Base-by-base conservation (phyloP, 2,113 vertebrate species). In the Callorhinus ursinus region DNA sequence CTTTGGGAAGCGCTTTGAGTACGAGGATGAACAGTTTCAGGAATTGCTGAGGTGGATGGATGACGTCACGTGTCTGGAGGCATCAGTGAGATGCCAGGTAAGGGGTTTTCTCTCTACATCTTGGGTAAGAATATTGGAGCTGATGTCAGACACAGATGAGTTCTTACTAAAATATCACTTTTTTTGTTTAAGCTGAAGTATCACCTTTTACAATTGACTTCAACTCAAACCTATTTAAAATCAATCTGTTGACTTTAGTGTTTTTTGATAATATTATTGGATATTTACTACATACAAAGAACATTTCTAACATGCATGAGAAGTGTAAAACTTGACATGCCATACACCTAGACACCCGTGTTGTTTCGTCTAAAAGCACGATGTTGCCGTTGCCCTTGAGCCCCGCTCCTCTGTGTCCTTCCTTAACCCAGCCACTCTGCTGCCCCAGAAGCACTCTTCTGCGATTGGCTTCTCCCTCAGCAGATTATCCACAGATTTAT, bases 1-100 rank as follows among this genome's bases (percentile, higher is more conserved):
- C 93, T 99, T 99, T 57, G 99, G 99, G 33, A 98, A 98, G 91
- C 99, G 99, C 90, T 99, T 99, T 16, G 99, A 99, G 53, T 99
- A 99, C 97, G 98, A 98, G 1, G 99, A 99, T 96, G 84, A 77
- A 46, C 86, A 39, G 36, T 99, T 99, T 96, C 99, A 98, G 90
- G 99, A 98, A 31, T 2, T 99, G 81, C 98, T 99, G 90, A 98
- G 98, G 84, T 95, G 99, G 24, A 97, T 99, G 93, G 99, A 98
- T 86, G 99, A 99, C 10, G 98, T 97, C 0, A 1, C 98, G 4
- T 0, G 95, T 71, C 95, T 99, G 10, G 63, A 99, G 0, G 97
- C 98, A 26, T 97, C 97, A 6, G 1, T 97, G 39, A 96, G 74
- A 63, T 95, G 93, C 49, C 98, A 99, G 97, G 99, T 99, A 98